Evolutionary conservation across 2,797 vertebrate genomes (phyloP).

Genomic region (Adrianichthys oophorus): DNA sequence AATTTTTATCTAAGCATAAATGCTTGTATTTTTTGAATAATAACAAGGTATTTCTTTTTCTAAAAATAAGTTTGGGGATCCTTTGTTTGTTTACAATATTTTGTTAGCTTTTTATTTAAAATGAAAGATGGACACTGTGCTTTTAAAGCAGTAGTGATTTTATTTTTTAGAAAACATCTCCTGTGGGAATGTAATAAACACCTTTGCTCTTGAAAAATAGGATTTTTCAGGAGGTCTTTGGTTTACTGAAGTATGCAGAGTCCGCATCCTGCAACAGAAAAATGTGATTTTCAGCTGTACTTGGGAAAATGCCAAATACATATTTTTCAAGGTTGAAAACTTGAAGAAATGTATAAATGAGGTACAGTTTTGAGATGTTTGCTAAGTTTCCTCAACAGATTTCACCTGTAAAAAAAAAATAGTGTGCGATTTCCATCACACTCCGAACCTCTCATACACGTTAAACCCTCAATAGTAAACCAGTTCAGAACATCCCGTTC

Average conservation of each 20-base stretch:
- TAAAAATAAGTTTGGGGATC: no score
- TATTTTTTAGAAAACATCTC: slow-evolving; percentile 23
- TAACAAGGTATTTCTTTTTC: no score
- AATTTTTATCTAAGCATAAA: no score
- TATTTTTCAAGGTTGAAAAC: slow-evolving; percentile 19
- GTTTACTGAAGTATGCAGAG: slow-evolving; percentile 83
- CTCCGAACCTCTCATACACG: slow-evolving; percentile 8
- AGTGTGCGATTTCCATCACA: not conserved
- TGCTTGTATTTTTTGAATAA: no score
- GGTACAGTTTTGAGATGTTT: not conserved
- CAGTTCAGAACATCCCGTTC: slow-evolving; percentile 54
- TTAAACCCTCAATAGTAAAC: slow-evolving; percentile 28
- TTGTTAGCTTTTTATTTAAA: no score
- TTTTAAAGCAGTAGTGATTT: slow-evolving; percentile 25
- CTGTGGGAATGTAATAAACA: slow-evolving; percentile 15
- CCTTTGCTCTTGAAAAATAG: slow-evolving; percentile 10
- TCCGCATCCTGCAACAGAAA: slow-evolving; percentile 86
- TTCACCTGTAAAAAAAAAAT: not conserved
- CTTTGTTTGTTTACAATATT: no score
- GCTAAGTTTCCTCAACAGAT: not conserved
- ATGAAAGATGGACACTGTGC: not conserved
- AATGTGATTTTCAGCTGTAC: slow-evolving; percentile 6
- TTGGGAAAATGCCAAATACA: not conserved
- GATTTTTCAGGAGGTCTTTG: slow-evolving; percentile 64
- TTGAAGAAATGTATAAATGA: slow-evolving; percentile 14